A percentile compares a stretch with the other conserved stretches of the same genome.
Conservation (phyloP, 2,113 vertebrate species). For the Stomatorhinus ivindoensis region DNA sequence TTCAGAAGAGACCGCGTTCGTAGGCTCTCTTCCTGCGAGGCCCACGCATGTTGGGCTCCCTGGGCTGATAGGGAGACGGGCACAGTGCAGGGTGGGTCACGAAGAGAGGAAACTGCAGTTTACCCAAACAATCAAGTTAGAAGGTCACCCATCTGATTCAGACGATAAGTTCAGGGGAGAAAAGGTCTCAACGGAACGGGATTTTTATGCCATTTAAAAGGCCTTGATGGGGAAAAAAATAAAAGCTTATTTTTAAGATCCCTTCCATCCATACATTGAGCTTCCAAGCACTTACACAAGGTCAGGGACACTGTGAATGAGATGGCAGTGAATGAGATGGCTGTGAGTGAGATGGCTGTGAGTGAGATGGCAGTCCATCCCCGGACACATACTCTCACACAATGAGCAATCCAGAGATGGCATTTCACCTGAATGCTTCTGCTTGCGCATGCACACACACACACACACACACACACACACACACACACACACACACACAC, state of each 20-base stretch:
- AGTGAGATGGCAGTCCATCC: neutral
- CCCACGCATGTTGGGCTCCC: neutral
- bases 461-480: too few species aligned
- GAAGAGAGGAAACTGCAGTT: neutral
- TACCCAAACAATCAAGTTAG: neutral
- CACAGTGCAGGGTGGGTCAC: neutral
- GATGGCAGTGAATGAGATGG: too few species aligned
- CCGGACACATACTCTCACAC: neutral
- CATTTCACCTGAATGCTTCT: neutral
- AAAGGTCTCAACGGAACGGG: neutral
- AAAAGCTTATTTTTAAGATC: neutral
- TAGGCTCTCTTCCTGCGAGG: neutral
- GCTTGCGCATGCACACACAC: too few species aligned
- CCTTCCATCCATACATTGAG: neutral
- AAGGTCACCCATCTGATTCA: neutral
- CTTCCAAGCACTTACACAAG: neutral
- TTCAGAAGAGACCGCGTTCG: neutral
- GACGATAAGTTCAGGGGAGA: neutral
- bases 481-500: neutral
- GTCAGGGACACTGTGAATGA: neutral
- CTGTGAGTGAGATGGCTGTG: too few species aligned
- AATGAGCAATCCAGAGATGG: neutral
- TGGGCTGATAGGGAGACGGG: neutral
- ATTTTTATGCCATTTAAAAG: neutral
- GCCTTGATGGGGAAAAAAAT: neutral